Conservation (phyloP, 2,797 vertebrate species). For the Selene dorsalis region DNA sequence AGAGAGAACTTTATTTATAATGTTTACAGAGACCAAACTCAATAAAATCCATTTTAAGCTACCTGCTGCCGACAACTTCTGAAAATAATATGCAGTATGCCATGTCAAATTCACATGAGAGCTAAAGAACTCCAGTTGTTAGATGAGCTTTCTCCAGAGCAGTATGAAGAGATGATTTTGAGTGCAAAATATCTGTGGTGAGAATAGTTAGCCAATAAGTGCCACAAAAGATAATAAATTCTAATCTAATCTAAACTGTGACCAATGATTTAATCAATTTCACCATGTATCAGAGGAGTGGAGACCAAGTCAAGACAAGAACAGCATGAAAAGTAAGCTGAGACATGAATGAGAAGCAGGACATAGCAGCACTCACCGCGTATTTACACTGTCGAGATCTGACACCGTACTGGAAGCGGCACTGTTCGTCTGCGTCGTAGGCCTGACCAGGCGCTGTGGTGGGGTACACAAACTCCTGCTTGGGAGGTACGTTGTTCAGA, state of each 20-base stretch:
- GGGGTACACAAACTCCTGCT: conserved; percentile 96
- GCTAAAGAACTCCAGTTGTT: background rate
- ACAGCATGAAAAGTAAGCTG: background rate
- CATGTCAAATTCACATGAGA: background rate
- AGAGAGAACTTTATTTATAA: background rate
- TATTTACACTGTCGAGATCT: conserved; percentile 99
- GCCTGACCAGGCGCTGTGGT: conserved; percentile 96
- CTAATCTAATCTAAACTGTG: background rate
- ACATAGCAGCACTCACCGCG: conserved; percentile 86
- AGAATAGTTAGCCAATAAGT: background rate
- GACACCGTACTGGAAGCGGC: conserved; percentile 97
- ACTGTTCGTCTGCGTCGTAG: conserved; percentile 97
- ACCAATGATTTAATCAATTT: background rate
- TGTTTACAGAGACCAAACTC: background rate
- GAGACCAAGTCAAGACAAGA: no score
- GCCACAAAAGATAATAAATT: background rate
- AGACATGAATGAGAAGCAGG: background rate
- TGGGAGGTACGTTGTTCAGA: conserved; percentile 94
- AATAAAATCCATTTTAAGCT: accelerated
- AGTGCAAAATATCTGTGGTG: background rate
- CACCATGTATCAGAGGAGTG: background rate
- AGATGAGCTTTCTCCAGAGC: background rate
- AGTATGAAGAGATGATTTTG: background rate
- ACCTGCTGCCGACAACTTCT: background rate
- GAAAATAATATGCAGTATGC: background rate